Evolutionary conservation across 2,888 invertebrate genomes (phyloP).

Genomic region (Stegana nigrithorax): DNA sequence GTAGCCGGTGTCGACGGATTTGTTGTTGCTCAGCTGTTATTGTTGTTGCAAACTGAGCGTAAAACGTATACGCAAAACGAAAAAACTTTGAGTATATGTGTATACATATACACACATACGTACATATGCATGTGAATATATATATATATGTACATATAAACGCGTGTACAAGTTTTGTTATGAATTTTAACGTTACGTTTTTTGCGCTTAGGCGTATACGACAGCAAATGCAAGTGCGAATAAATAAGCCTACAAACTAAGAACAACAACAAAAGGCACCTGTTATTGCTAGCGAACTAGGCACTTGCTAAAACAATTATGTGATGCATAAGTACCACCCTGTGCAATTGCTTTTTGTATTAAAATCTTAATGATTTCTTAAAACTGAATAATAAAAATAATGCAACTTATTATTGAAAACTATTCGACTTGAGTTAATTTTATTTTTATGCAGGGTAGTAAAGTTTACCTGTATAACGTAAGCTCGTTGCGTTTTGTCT

Average conservation of each 20-base stretch:
- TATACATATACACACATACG: conserved; percentile 10
- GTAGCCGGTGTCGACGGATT: conserved; percentile 15
- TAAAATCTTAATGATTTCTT: background rate
- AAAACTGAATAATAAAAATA: too few species aligned
- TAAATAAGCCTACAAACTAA: too few species aligned
- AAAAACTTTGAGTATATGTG: too few species aligned
- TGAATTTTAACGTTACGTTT: too few species aligned
- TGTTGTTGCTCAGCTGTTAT: conserved; percentile 16
- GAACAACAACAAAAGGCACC: too few species aligned
- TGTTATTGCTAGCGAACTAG: too few species aligned
- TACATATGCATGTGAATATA: conserved; percentile 18
- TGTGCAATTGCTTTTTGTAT: background rate
- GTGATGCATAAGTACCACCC: background rate
- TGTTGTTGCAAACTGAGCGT: conserved; percentile 5
- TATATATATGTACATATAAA: too few species aligned
- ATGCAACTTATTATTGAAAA: too few species aligned
- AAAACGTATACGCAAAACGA: background rate
- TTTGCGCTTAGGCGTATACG: too few species aligned
- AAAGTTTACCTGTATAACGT: background rate
- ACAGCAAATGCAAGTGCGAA: too few species aligned
- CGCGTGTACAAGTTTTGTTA: background rate
- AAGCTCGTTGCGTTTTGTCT: conserved; percentile 13
- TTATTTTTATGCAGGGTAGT: too few species aligned
- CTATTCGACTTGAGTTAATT: too few species aligned
- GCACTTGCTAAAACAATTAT: background rate